These are phyloP conservation scores for Microctonus aethiopoides DNA, from an alignment of 2,888 invertebrate species.

Conservation along the genomic window DNA sequence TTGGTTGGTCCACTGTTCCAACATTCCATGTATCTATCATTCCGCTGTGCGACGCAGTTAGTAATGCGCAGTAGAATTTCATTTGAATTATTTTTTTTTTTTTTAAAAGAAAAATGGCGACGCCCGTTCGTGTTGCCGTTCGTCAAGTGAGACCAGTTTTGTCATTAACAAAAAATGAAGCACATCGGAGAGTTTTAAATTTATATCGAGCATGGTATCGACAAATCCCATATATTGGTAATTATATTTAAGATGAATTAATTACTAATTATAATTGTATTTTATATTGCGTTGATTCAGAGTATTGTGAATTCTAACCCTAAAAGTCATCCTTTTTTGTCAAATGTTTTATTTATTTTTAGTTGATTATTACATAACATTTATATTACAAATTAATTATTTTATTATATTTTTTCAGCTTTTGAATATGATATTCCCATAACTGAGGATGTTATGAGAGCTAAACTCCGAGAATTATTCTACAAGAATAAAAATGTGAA, in stretches of 20 bases:
- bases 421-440: conserved; percentile 86
- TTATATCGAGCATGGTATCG: conserved; percentile 96
- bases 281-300: background rate
- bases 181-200: conserved; percentile 83
- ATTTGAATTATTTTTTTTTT: background rate
- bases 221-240: conserved; percentile 89
- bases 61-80: too few species aligned
- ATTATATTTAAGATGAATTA: conserved; percentile 64
- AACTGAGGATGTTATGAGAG: conserved; percentile 75
- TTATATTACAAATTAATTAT: background rate
- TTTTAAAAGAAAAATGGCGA: conserved; percentile 60
- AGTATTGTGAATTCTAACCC: background rate
- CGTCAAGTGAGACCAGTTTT: conserved; percentile 88
- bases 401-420: conserved; percentile 71
- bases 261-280: background rate
- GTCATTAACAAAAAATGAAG: conserved; percentile 81
- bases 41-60: too few species aligned
- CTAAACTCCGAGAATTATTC: conserved; percentile 84
- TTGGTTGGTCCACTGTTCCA: too few species aligned
- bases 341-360: conserved; percentile 6
- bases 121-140: conserved; percentile 68
- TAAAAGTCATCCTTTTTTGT: background rate
- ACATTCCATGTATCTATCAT: too few species aligned
- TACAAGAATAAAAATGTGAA: conserved; percentile 79
- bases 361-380: conserved; percentile 11